Conservation (phyloP, 2,113 vertebrate genomes). For the Coryphaenoides rupestris region DNA sequence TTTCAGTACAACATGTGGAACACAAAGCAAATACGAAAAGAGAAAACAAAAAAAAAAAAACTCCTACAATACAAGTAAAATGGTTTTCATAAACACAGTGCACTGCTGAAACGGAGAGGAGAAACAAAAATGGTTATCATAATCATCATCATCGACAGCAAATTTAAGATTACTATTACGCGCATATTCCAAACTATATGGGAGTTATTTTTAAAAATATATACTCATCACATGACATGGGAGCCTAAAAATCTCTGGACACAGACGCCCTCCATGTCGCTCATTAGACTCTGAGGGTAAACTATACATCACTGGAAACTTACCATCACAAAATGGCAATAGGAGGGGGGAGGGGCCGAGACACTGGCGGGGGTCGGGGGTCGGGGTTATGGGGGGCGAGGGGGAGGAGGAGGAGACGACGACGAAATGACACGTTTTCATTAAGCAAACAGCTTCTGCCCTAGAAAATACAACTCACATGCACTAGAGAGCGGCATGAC, state of each 20-base stretch:
- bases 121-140: constrained; percentile 31
- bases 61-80: constrained; percentile 56
- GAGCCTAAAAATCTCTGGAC: constrained; percentile 62
- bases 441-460: constrained; percentile 53
- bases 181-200: constrained; percentile 66
- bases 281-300: constrained; percentile 64
- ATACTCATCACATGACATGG: constrained; percentile 69
- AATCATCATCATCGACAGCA: constrained; percentile 55
- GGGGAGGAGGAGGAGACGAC: constrained; percentile 28
- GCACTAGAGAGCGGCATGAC: neutral
- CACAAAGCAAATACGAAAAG: constrained; percentile 65
- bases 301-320: constrained; percentile 70
- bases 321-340: constrained; percentile 65
- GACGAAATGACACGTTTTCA: constrained; percentile 40
- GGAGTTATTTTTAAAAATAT: constrained; percentile 66
- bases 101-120: constrained; percentile 62
- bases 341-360: constrained; percentile 32
- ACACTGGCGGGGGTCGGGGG: constrained; percentile 28
- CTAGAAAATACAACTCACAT: constrained; percentile 19
- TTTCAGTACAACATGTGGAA: constrained; percentile 79
- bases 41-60: constrained; percentile 54
- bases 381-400: constrained; percentile 7
- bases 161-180: constrained; percentile 67
- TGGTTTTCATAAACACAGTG: constrained; percentile 57
- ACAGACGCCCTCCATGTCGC: constrained; percentile 57